Base-by-base conservation (phyloP, 1,140 invertebrate species). In the Orussus abietinus region DNA sequence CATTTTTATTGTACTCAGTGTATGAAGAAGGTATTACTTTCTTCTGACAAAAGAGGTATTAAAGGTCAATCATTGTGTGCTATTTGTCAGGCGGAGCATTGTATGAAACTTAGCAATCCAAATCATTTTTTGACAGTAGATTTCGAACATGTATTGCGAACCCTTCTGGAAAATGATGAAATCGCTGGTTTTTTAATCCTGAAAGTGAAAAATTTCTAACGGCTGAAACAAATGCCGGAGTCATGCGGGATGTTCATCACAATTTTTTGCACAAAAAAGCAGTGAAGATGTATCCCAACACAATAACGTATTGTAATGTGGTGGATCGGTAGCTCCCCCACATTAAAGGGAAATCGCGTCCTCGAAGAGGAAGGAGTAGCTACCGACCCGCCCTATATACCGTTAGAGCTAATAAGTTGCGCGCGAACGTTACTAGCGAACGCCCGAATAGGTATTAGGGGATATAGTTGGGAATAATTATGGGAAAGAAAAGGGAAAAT, bases 151-250 rank as follows among this genome's bases (percentile, higher is more conserved):
- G 12, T 33, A 17, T 4, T 5, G 15, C 13, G 10, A 4, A 15
- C 7, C 18, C 20, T 44, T 2, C 7, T 36, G 4, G 19, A 17
- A 36, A 35, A 36, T 36, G 21, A 7, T 12, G 15, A 30, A 26
- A 43, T 34, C 9, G 10, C 12, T n/a, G 42, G 38, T 20, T 36
- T 44, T 36, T 31, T 15, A n/a, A 21, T 3, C 11, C 13, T 19
- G 1, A 28, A 20, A 3, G 11, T 36, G 18, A 9, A 37, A n/a
- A 31, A 36, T 25, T 3, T 18, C 21, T 30, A 31, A 3, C 22
- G 1, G 9, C 9, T 28, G 3, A 21, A 11, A 25, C 11, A 1
- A 4, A 15, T 28, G n/a, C 1, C 17, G 12, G 29, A 38, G 5
- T 28, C n/a, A 38, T 38, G 2, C 2, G 3, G 2, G 36, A 38